These are phyloP conservation scores for Drosophila nebulosa DNA, from an alignment of 1,140 invertebrate genomes.

Conservation along the genomic window DNA sequence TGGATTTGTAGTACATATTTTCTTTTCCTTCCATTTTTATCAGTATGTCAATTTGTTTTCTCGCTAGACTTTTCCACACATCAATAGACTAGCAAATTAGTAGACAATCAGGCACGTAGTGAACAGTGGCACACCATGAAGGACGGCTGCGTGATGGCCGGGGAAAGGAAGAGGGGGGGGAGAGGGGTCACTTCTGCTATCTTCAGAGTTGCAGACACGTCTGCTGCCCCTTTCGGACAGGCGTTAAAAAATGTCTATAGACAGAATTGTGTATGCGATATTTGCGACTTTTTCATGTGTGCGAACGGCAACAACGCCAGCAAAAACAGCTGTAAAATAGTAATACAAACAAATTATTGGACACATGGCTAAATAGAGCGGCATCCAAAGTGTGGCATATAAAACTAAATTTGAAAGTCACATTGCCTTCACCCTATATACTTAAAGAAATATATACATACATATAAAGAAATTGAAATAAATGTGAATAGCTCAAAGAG, in stretches of 20 bases:
- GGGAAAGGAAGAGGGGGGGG: slow-evolving; percentile 19
- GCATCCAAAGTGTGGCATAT: background rate
- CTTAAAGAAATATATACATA: background rate
- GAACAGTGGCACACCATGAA: slow-evolving; percentile 11
- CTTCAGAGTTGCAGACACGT: slow-evolving; percentile 45
- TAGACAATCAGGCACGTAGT: slow-evolving; percentile 68
- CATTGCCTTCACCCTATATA: background rate
- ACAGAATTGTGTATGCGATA: slow-evolving; percentile 25
- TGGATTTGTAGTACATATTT: background rate
- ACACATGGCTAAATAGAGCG: background rate
- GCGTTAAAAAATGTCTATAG: slow-evolving; percentile 45
- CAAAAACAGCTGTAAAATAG: background rate
- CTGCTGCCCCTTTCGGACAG: slow-evolving; percentile 43
- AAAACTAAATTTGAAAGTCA: slow-evolving; percentile 14
- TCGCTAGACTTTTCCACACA: background rate
- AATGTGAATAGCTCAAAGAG: background rate
- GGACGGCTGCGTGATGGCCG: slow-evolving; percentile 8
- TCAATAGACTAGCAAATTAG: slow-evolving; percentile 61
- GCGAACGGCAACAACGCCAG: background rate
- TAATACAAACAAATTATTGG: slow-evolving; percentile 3
- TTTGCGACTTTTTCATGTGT: slow-evolving; percentile 5
- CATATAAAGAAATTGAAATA: background rate
- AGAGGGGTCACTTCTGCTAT: slow-evolving; percentile 17
- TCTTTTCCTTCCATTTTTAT: slow-evolving; percentile 42
- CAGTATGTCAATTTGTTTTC: slow-evolving; percentile 62